Evolutionary conservation across 2,888 invertebrate species (phyloP).

Genomic region (Ephialtes manifestator): DNA sequence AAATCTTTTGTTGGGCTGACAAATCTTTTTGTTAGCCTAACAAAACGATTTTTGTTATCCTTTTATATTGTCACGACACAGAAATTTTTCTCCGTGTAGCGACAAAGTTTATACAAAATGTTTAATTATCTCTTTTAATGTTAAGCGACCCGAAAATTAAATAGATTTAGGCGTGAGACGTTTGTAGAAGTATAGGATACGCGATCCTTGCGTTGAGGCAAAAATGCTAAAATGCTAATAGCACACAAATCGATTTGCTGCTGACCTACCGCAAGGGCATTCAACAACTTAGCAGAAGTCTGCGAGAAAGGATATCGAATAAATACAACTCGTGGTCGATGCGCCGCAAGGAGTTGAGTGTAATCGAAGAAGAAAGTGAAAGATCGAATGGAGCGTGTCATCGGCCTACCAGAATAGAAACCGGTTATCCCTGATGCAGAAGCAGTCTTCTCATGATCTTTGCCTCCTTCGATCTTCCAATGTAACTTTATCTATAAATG

Average conservation of each 20-base stretch:
- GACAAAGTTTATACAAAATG: not conserved
- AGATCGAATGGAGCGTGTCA: constrained; percentile 56
- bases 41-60: no score
- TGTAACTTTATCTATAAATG: not conserved
- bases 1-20: no score
- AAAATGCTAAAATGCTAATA: not conserved
- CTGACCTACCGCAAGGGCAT: constrained; percentile 4
- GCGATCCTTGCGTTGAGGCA: not conserved
- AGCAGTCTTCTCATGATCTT: constrained; percentile 23
- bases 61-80: no score
- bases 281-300: constrained; percentile 12
- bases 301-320: constrained; percentile 11
- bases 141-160: not conserved
- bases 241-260: not conserved
- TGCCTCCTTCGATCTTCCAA: not conserved
- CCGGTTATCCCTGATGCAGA: constrained; percentile 52
- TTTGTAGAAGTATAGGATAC: not conserved
- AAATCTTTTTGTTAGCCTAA: no score
- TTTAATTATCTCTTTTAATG: not conserved
- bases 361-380: constrained; percentile 61
- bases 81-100: no score
- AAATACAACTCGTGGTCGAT: constrained; percentile 29
- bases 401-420: constrained; percentile 37
- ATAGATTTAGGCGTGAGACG: not conserved
- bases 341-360: constrained; percentile 19